phyloP scores from a whole-genome alignment of 92 coral and sea anemone genomes.

The Metridium senile region DNA sequence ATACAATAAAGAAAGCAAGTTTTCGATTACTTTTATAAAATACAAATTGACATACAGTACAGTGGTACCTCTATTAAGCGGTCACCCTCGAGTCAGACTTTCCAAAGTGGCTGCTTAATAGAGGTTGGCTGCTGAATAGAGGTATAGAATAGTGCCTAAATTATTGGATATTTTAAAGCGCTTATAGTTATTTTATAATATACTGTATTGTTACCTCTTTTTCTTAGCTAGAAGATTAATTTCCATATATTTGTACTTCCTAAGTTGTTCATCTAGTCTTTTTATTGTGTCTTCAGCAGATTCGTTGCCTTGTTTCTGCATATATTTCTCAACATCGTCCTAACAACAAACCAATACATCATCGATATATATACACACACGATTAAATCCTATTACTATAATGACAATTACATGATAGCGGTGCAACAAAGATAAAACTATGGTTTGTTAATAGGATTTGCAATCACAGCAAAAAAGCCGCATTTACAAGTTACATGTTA shows the following conservation, averaged over 20 bases:
- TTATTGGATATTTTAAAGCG: too few relatives aligned
- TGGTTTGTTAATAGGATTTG: background rate
- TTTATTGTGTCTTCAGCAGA: conserved; percentile 84
- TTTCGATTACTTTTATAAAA: too few relatives aligned
- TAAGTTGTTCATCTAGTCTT: conserved; percentile 92
- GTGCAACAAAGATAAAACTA: background rate
- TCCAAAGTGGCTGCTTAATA: too few relatives aligned
- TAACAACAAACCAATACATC: conserved; percentile 16
- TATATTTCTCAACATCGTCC: conserved; percentile 94
- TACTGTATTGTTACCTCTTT: conserved; percentile 86
- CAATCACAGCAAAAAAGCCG: too few relatives aligned
- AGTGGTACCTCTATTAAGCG: too few relatives aligned
- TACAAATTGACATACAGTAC: too few relatives aligned
- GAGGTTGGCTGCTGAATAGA: too few relatives aligned
- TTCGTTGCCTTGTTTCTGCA: conserved; percentile 78
- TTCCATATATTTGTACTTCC: conserved; percentile 97
- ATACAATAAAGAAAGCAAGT: too few relatives aligned
- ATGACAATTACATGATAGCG: background rate
- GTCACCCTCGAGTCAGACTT: too few relatives aligned
- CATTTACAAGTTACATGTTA: too few relatives aligned
- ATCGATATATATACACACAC: background rate
- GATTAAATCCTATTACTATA: background rate
- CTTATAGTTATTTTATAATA: too few relatives aligned
- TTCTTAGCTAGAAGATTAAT: conserved; percentile 84
- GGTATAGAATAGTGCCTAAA: too few relatives aligned